Evolutionary conservation across 2,888 invertebrate genomes (phyloP).

Genomic region (Spodoptera exigua): DNA sequence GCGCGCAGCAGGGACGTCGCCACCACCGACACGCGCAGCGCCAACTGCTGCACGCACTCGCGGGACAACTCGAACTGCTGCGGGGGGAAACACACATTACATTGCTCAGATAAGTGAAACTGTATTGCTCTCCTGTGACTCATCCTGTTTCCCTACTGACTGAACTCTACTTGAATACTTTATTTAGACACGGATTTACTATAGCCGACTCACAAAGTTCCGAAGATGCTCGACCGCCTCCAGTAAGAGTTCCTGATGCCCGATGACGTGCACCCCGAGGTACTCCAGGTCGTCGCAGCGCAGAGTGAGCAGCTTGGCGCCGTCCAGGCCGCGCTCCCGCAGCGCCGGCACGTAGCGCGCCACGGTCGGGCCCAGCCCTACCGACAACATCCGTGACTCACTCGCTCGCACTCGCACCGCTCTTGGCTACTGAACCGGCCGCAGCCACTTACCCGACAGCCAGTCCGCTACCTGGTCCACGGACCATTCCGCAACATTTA

Average conservation of each 20-base stretch:
- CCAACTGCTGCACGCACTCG: slow-evolving; percentile 97
- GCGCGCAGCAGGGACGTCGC: slow-evolving; percentile 93
- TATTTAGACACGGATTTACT: too few species aligned
- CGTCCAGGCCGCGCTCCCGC: slow-evolving; percentile 94
- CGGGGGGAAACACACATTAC: slow-evolving; percentile 49
- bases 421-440: slow-evolving; percentile 96
- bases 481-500: slow-evolving; percentile 95
- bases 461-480: slow-evolving; percentile 97
- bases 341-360: slow-evolving; percentile 94
- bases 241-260: slow-evolving; percentile 97
- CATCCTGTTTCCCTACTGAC: slow-evolving; percentile 31
- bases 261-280: slow-evolving; percentile 95
- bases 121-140: slow-evolving; percentile 45
- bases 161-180: not conserved
- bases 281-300: slow-evolving; percentile 96
- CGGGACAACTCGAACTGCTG: slow-evolving; percentile 97
- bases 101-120: slow-evolving; percentile 51
- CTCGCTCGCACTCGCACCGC: slow-evolving; percentile 79
- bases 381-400: slow-evolving; percentile 65
- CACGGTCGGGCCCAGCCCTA: slow-evolving; percentile 94
- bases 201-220: slow-evolving; percentile 92
- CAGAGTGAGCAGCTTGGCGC: slow-evolving; percentile 94
- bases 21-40: slow-evolving; percentile 94
- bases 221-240: slow-evolving; percentile 97
- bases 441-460: slow-evolving; percentile 93